A percentile compares a stretch with the other conserved stretches of the same genome.
Conservation (phyloP, 2,113 vertebrate genomes). For the Gavia stellata region DNA sequence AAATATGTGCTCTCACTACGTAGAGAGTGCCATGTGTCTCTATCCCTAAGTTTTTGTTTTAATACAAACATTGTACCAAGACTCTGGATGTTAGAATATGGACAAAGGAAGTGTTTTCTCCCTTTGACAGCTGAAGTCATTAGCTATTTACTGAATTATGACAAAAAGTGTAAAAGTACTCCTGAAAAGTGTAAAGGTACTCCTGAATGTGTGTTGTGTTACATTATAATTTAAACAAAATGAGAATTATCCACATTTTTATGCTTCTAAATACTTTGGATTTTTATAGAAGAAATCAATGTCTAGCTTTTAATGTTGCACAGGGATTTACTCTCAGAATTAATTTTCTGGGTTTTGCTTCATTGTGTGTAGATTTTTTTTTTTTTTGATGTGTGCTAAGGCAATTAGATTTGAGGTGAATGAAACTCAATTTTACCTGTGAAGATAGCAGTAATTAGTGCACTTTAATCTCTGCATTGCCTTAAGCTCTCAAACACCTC, state of each 20-base stretch:
- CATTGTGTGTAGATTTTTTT: background rate
- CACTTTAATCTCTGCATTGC: background rate
- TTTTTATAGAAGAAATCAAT: background rate
- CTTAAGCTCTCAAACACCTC: background rate
- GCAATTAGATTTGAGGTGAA: background rate
- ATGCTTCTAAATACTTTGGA: background rate
- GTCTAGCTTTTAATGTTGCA: background rate
- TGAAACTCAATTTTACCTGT: background rate
- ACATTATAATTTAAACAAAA: background rate
- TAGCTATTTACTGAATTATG: background rate
- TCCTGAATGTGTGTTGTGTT: background rate
- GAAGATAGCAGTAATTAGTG: background rate
- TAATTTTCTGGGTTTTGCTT: background rate
- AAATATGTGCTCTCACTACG: accelerated
- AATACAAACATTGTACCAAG: background rate
- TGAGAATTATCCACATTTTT: background rate
- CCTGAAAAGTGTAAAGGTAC: background rate
- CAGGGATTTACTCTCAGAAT: background rate
- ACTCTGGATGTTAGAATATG: background rate
- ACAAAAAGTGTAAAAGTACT: background rate
- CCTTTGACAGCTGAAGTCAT: background rate
- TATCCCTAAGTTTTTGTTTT: background rate
- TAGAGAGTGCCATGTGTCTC: background rate
- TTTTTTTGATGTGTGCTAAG: background rate
- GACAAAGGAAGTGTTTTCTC: background rate